Conservation (phyloP, 30 jellyfish, hydroid and myxozoan species). For the Pelagia noctiluca region DNA sequence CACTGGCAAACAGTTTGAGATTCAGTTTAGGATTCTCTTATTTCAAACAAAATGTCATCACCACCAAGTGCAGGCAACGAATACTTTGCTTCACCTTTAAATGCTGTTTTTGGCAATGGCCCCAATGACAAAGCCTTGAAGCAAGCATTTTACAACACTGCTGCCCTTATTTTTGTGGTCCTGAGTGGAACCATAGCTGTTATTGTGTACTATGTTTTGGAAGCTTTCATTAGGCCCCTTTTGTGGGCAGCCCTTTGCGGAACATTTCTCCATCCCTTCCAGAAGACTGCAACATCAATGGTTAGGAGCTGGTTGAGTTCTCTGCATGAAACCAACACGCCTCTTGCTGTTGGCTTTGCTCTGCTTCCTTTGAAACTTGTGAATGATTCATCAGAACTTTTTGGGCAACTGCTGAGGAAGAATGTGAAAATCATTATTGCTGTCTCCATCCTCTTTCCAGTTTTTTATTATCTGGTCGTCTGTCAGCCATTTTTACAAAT, state of each 20-base stretch:
- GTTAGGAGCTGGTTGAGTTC: constrained; percentile 81
- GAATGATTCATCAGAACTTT: constrained; percentile 65
- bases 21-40: too few relatives aligned
- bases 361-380: constrained; percentile 72
- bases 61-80: constrained; percentile 29
- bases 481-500: constrained; percentile 86
- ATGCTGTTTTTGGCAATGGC: constrained; percentile 77
- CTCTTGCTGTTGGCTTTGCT: constrained; percentile 86
- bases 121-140: constrained; percentile 89
- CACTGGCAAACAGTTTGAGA: too few relatives aligned
- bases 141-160: constrained; percentile 94
- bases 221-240: constrained; percentile 91
- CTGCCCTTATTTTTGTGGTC: constrained; percentile 91
- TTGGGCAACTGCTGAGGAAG: constrained; percentile 69
- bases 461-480: constrained; percentile 65
- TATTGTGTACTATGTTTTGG: constrained; percentile 82
- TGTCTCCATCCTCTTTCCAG: constrained; percentile 68
- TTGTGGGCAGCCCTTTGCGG: constrained; percentile 98
- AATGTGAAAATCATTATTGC: constrained; percentile 55
- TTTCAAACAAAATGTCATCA: not conserved
- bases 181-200: constrained; percentile 82
- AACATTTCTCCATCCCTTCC: constrained; percentile 88
- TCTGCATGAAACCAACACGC: constrained; percentile 76
- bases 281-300: constrained; percentile 74
- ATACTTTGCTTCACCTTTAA: constrained; percentile 81